phyloP scores from a whole-genome alignment of 2,113 vertebrate genomes.

The Regulus satrapa region DNA sequence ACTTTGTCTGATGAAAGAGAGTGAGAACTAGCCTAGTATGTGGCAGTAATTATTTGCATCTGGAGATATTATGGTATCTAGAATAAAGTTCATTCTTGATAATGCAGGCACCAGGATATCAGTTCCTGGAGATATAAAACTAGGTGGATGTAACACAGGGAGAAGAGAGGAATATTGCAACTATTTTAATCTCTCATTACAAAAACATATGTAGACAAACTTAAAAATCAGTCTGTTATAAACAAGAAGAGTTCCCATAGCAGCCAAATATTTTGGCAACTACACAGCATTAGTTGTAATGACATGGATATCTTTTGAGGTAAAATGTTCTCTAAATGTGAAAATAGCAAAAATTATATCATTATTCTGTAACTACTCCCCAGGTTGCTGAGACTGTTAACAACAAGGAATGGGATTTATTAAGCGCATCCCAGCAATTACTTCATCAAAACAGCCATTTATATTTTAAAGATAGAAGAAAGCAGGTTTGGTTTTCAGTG shows the following conservation, averaged over 20 bases:
- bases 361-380: neutral
- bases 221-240: neutral
- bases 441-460: neutral
- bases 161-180: neutral
- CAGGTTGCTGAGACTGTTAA: neutral
- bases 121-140: neutral
- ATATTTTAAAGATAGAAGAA: neutral
- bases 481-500: neutral
- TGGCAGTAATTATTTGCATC: neutral
- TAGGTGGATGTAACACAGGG: neutral
- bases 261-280: conserved; percentile 44
- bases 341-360: neutral
- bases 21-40: neutral
- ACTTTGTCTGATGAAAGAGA: neutral
- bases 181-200: conserved; percentile 31
- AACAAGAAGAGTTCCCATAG: conserved; percentile 45
- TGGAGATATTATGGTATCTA: neutral
- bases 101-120: neutral
- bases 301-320: neutral
- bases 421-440: neutral
- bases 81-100: neutral
- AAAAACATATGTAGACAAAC: conserved; percentile 41
- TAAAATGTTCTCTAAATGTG: neutral
- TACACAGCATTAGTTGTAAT: neutral
- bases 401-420: neutral